A percentile compares a stretch with the other conserved stretches of the same genome.
These are phyloP conservation scores for Talpa occidentalis DNA, from an alignment of 2,113 vertebrate species.

Conservation along the genomic window DNA sequence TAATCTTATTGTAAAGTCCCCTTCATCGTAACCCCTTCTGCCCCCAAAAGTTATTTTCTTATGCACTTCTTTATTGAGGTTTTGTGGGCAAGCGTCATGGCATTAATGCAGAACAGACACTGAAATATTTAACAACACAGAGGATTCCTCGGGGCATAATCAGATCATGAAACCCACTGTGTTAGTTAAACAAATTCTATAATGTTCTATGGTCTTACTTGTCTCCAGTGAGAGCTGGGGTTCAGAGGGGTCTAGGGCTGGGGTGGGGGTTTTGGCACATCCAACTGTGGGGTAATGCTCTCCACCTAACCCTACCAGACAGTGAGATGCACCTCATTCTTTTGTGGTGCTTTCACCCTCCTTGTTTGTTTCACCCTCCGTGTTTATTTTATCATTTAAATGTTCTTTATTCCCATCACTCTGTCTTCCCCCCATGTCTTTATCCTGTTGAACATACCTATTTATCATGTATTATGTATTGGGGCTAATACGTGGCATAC, in stretches of 20 bases:
- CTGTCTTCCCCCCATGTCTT: not conserved
- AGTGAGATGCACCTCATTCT: not conserved
- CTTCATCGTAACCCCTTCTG: not conserved
- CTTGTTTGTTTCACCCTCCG: no score
- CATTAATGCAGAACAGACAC: not conserved
- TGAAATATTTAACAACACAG: slow-evolving; percentile 24
- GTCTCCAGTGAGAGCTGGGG: not conserved
- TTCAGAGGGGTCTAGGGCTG: not conserved
- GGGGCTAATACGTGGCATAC: not conserved
- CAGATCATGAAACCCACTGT: slow-evolving; percentile 38
- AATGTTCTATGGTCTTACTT: not conserved
- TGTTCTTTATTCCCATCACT: not conserved
- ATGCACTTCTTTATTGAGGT: slow-evolving; percentile 17
- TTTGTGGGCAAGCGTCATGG: slow-evolving; percentile 5
- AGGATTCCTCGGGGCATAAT: not conserved
- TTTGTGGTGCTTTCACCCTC: not conserved
- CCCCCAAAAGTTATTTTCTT: not conserved
- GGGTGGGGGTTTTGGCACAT: not conserved
- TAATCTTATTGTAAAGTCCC: no score
- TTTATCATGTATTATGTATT: not conserved
- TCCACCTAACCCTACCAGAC: not conserved
- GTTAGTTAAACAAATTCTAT: slow-evolving; percentile 9
- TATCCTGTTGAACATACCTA: not conserved
- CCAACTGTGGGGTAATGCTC: not conserved
- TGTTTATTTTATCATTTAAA: not conserved